phyloP scores from a whole-genome alignment of 2,113 vertebrate genomes.

The Equus quagga region DNA sequence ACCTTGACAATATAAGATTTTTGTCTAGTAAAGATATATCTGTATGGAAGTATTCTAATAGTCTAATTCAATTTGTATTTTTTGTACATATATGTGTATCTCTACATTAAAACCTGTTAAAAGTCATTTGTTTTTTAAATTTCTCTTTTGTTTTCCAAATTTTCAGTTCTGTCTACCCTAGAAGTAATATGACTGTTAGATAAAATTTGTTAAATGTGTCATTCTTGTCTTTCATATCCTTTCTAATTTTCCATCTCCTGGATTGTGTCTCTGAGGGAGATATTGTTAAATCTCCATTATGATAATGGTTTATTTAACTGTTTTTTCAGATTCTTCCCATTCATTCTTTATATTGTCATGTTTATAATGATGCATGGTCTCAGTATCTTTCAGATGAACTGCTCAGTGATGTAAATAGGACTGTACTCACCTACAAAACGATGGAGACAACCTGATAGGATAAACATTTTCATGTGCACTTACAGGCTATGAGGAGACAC shows the following conservation, averaged over 20 bases:
- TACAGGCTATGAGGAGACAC: background rate
- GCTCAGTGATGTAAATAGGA: background rate
- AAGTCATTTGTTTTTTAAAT: background rate
- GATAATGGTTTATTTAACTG: background rate
- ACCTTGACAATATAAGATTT: background rate
- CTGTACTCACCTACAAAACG: background rate
- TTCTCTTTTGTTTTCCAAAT: background rate
- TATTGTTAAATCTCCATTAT: background rate
- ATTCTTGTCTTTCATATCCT: background rate
- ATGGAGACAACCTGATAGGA: background rate
- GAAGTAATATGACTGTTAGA: background rate
- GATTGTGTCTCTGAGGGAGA: background rate
- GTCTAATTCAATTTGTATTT: background rate
- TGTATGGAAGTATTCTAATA: background rate
- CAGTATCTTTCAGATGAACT: background rate
- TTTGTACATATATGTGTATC: background rate
- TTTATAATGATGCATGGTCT: background rate
- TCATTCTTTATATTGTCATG: background rate
- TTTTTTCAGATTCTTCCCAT: background rate
- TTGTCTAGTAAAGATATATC: background rate
- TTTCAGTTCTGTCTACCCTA: background rate
- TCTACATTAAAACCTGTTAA: background rate
- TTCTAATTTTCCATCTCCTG: background rate
- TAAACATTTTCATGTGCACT: background rate
- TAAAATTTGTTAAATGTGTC: background rate